Evolutionary conservation across 2,888 invertebrate species (phyloP).

Genomic region (Pandemis cinnamomeana): DNA sequence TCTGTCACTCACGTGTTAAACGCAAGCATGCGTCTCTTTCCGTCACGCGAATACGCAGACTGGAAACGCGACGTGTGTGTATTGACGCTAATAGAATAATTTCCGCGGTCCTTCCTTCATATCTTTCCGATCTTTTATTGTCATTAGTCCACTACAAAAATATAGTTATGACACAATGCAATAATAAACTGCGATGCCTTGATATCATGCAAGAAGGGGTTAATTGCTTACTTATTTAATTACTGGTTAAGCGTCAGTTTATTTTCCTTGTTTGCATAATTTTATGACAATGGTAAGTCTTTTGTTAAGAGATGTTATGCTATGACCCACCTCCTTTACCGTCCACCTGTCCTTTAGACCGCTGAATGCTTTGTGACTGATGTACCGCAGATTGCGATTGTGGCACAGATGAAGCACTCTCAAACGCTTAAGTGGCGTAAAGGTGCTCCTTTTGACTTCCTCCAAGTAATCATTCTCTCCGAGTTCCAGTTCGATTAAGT

Average conservation of each 20-base stretch:
- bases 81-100: neutral
- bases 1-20: neutral
- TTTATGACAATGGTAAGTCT: constrained; percentile 14
- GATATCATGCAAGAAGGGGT: neutral
- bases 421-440: constrained; percentile 77
- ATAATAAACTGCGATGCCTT: constrained; percentile 1
- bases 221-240: constrained; percentile 36
- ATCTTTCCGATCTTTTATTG: constrained; percentile 20
- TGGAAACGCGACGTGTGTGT: neutral
- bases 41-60: neutral
- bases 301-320: constrained; percentile 24
- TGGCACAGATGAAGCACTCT: constrained; percentile 78
- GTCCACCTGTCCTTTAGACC: constrained; percentile 79
- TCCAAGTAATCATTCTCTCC: constrained; percentile 84
- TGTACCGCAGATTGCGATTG: constrained; percentile 80
- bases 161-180: constrained; percentile 13
- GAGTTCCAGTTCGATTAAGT: constrained; percentile 84
- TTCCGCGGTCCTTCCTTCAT: neutral
- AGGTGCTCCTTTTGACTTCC: constrained; percentile 82
- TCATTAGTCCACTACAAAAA: constrained; percentile 12
- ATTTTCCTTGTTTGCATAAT: constrained; percentile 39
- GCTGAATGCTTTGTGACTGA: constrained; percentile 85
- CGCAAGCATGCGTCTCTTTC: neutral
- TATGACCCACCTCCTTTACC: constrained; percentile 79
- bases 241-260: constrained; percentile 25